Evolutionary conservation across 2,113 vertebrate genomes (phyloP).

Genomic region (Neoarius graeffei): DNA sequence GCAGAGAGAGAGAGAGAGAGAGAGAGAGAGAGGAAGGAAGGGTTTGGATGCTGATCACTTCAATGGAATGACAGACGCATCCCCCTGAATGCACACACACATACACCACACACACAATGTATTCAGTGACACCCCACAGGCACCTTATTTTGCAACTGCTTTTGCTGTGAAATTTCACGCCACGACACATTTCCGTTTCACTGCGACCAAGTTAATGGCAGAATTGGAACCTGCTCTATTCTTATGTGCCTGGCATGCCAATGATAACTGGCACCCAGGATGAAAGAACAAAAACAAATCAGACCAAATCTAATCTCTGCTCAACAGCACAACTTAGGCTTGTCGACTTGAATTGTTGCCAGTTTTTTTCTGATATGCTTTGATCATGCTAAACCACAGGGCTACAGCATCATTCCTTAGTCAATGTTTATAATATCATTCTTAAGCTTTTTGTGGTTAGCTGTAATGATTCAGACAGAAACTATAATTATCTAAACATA

Average conservation of each 20-base stretch:
- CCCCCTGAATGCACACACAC: slow-evolving; percentile 2
- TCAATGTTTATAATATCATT: slow-evolving; percentile 5
- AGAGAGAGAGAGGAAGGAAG: slow-evolving; percentile 6
- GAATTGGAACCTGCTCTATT: slow-evolving; percentile 44
- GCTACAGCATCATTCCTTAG: not conserved
- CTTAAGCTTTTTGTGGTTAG: not conserved
- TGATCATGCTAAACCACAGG: not conserved
- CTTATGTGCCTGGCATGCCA: slow-evolving; percentile 44
- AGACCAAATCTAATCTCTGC: slow-evolving; percentile 7
- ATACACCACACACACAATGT: slow-evolving; percentile 20
- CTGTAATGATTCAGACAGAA: not conserved
- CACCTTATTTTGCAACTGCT: slow-evolving; percentile 31
- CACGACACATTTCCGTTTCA: slow-evolving; percentile 20
- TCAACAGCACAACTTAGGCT: slow-evolving; percentile 35
- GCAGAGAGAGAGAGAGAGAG: not conserved
- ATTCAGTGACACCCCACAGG: slow-evolving; percentile 54
- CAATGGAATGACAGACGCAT: slow-evolving; percentile 46
- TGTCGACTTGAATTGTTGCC: not conserved
- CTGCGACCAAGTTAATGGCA: slow-evolving; percentile 31
- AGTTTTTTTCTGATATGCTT: not conserved
- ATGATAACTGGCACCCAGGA: slow-evolving; percentile 23
- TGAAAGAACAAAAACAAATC: slow-evolving; percentile 5
- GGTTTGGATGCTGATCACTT: slow-evolving; percentile 49
- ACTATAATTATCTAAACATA: not conserved
- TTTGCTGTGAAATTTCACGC: slow-evolving; percentile 35